Evolutionary conservation across 1,140 invertebrate genomes (phyloP).

Genomic region (Cryptotermes secundus): DNA sequence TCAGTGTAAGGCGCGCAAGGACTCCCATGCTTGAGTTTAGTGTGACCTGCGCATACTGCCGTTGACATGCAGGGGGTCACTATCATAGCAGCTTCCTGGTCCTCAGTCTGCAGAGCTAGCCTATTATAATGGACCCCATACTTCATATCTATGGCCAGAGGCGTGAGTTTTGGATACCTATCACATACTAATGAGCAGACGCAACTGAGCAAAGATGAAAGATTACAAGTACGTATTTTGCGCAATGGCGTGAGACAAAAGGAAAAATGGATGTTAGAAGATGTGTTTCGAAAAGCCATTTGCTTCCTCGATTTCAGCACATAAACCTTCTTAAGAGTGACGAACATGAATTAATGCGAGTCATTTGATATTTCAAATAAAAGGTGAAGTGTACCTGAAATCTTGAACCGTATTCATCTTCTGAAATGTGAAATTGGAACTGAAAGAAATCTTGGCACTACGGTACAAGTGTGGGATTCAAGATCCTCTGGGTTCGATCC

Average conservation of each 20-base stretch:
- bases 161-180: conserved; percentile 1
- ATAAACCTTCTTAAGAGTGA: not conserved
- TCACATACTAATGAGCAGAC: not conserved
- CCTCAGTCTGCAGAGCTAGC: not conserved
- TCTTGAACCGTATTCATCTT: too few species aligned
- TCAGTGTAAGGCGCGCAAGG: too few species aligned
- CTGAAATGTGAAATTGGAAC: too few species aligned
- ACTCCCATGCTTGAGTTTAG: too few species aligned
- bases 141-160: not conserved
- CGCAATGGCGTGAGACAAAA: not conserved
- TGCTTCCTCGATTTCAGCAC: not conserved
- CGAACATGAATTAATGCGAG: not conserved
- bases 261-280: not conserved
- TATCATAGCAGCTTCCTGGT: not conserved
- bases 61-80: too few species aligned
- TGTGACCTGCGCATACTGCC: not conserved
- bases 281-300: not conserved
- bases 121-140: not conserved
- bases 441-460: too few species aligned
- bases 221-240: not conserved
- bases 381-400: too few species aligned
- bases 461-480: too few species aligned
- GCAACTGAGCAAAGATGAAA: not conserved
- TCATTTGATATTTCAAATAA: not conserved
- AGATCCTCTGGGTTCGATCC: too few species aligned